Conservation (phyloP, 2,113 vertebrate genomes). For the Galeopterus variegatus region DNA sequence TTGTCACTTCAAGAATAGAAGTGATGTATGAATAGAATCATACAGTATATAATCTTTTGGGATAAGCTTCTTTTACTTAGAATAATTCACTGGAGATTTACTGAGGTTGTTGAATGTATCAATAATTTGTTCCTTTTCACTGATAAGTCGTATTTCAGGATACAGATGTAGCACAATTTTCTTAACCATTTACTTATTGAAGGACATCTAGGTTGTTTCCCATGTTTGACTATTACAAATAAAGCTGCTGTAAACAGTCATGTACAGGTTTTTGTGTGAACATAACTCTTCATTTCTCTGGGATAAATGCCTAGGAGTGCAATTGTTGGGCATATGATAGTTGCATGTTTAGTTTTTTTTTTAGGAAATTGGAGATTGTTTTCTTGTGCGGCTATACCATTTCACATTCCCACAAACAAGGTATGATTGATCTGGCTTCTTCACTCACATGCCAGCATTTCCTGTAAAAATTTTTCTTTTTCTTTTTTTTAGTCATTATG, state of each 20-base stretch:
- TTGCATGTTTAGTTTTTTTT: not conserved
- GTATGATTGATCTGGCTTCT: not conserved
- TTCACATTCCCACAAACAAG: not conserved
- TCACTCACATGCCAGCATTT: not conserved
- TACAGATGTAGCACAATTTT: not conserved
- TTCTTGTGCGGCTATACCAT: not conserved
- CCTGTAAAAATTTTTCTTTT: not conserved
- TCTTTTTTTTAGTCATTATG: not conserved
- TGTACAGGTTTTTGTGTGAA: not conserved
- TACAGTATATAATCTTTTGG: not conserved
- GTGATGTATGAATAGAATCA: not conserved
- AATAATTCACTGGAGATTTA: not conserved
- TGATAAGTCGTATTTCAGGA: not conserved
- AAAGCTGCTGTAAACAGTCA: not conserved
- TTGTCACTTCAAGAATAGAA: not conserved
- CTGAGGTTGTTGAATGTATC: not conserved
- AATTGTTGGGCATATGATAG: not conserved
- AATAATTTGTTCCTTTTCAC: not conserved
- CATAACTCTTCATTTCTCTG: slow-evolving; percentile 14
- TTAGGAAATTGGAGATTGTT: not conserved
- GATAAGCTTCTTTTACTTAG: not conserved
- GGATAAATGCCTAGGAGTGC: not conserved
- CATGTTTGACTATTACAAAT: not conserved
- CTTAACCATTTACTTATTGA: not conserved
- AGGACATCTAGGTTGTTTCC: not conserved